These are phyloP conservation scores for Lepidonotus clava DNA, from an alignment of 2,888 invertebrate species.

Conservation along the genomic window DNA sequence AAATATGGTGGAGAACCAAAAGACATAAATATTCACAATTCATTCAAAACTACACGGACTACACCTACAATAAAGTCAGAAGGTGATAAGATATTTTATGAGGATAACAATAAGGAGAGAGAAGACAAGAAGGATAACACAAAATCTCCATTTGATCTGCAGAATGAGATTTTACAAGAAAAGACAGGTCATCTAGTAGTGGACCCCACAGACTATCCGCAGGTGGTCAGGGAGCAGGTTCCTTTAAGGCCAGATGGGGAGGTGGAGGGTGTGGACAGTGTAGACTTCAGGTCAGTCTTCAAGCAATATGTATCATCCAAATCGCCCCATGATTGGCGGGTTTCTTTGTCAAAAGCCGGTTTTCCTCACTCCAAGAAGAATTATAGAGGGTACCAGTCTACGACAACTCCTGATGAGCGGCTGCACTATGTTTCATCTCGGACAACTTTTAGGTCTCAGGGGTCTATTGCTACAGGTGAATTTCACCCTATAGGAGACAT, in stretches of 20 bases:
- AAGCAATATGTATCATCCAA: not conserved
- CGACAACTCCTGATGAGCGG: slow-evolving; percentile 13
- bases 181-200: not conserved
- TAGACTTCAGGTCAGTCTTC: slow-evolving; percentile 7
- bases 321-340: not conserved
- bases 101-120: no score
- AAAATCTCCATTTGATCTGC: no score
- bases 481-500: slow-evolving; percentile 34
- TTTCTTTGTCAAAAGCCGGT: not conserved
- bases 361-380: not conserved
- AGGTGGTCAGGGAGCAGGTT: not conserved
- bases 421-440: slow-evolving; percentile 41
- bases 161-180: no score
- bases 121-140: no score
- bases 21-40: no score
- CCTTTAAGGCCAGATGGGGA: not conserved
- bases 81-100: no score
- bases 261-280: not conserved
- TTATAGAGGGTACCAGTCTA: not conserved
- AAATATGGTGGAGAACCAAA: no score
- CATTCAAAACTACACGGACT: no score
- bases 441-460: not conserved
- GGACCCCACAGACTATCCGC: not conserved
- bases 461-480: slow-evolving; percentile 44
- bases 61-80: no score